phyloP scores from a whole-genome alignment of 1,140 invertebrate genomes.

The Telenomus remus region DNA sequence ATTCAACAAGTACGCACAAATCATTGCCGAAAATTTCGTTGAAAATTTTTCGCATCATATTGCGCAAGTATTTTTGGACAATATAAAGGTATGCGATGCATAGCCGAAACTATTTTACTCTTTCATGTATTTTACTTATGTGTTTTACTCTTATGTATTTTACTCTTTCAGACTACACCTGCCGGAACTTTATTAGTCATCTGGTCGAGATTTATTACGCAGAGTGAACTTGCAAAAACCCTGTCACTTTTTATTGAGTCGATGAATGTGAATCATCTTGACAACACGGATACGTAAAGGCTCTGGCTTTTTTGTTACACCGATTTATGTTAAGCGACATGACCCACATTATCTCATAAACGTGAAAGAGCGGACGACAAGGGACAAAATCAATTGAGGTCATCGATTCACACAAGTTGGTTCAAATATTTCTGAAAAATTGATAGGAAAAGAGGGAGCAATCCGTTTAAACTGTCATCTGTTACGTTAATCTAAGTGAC shows the following conservation, averaged over 20 bases:
- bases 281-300: constrained; percentile 27
- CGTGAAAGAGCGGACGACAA: constrained; percentile 13
- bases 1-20: too few relatives aligned
- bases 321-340: constrained; percentile 38
- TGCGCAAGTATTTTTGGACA: too few relatives aligned
- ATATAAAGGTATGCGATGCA: too few relatives aligned
- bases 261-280: constrained; percentile 18
- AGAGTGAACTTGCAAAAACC: constrained; percentile 21
- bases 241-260: constrained; percentile 26
- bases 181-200: constrained; percentile 40
- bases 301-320: constrained; percentile 10
- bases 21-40: too few relatives aligned
- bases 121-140: too few relatives aligned
- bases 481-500: too few relatives aligned
- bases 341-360: constrained; percentile 32
- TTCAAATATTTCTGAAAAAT: too few relatives aligned
- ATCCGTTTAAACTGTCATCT: too few relatives aligned
- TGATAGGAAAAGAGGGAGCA: too few relatives aligned
- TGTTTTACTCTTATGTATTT: too few relatives aligned
- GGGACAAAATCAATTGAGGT: constrained; percentile 23
- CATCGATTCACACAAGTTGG: constrained; percentile 7
- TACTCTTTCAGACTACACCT: constrained; percentile 37
- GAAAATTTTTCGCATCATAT: too few relatives aligned
- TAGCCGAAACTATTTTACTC: constrained; percentile 11
- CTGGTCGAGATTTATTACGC: constrained; percentile 60